phyloP scores from a whole-genome alignment of 2,888 invertebrate genomes.

The Campoplex capitator region DNA sequence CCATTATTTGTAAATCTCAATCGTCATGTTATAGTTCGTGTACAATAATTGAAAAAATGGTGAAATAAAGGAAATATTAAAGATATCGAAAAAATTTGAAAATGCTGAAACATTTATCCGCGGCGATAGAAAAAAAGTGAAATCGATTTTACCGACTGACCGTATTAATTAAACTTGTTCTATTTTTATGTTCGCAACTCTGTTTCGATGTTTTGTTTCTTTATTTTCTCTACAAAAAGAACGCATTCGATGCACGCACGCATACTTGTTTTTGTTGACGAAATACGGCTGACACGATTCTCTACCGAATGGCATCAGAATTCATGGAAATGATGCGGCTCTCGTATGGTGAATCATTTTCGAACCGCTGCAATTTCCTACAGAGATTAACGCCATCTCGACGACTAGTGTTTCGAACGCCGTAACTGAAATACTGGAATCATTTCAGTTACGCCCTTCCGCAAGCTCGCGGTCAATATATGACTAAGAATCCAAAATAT shows the following conservation, averaged over 20 bases:
- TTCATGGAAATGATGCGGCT: constrained; percentile 22
- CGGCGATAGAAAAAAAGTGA: background rate
- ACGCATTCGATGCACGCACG: constrained; percentile 4
- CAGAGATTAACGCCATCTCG: background rate
- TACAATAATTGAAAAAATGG: constrained; percentile 49
- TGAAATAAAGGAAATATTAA: constrained; percentile 20
- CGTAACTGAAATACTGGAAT: background rate
- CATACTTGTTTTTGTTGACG: constrained; percentile 6
- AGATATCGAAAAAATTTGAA: background rate
- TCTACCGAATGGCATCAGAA: constrained; percentile 43
- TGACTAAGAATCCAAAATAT: constrained; percentile 44
- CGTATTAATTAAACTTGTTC: background rate
- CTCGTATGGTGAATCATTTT: constrained; percentile 43
- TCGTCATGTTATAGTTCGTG: constrained; percentile 70
- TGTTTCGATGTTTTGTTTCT: background rate
- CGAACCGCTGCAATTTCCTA: background rate
- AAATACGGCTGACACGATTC: constrained; percentile 7
- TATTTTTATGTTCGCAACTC: background rate
- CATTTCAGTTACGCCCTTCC: background rate
- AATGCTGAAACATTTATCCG: background rate
- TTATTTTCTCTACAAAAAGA: background rate
- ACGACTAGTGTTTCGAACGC: background rate
- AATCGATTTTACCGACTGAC: background rate
- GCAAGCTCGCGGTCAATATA: background rate
- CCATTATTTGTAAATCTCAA: constrained; percentile 88